Evolutionary conservation across 2,888 invertebrate species (phyloP).

Genomic region (Nineta flava): DNA sequence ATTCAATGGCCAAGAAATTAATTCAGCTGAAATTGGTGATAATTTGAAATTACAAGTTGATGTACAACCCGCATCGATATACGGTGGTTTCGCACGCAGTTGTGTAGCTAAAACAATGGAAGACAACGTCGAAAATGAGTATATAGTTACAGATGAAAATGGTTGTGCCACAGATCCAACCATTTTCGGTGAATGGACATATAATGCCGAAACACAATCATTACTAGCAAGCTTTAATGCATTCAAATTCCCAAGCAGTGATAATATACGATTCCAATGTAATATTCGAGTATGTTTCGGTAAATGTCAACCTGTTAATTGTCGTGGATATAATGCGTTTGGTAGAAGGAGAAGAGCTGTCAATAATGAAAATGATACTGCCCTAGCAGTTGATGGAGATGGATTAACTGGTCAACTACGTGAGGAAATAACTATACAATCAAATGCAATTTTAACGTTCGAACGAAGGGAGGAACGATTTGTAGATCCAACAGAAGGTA

Average conservation of each 20-base stretch:
- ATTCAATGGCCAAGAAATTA: constrained; percentile 71
- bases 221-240: constrained; percentile 81
- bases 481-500: constrained; percentile 64
- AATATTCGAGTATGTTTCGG: constrained; percentile 91
- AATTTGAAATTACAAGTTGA: constrained; percentile 74
- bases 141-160: constrained; percentile 83
- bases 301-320: constrained; percentile 89
- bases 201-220: constrained; percentile 70
- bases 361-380: constrained; percentile 36
- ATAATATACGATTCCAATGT: constrained; percentile 88
- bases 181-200: constrained; percentile 88
- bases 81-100: constrained; percentile 85
- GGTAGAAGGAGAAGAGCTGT: constrained; percentile 62
- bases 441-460: constrained; percentile 79
- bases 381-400: constrained; percentile 38
- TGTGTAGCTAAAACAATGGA: constrained; percentile 89
- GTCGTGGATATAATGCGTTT: constrained; percentile 79
- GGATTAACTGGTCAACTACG: constrained; percentile 62
- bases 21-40: constrained; percentile 83
- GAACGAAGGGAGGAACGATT: constrained; percentile 70
- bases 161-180: constrained; percentile 86
- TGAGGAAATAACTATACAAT: constrained; percentile 85
- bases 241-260: constrained; percentile 89
- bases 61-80: constrained; percentile 71
- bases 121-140: constrained; percentile 75